A percentile compares a stretch with the other conserved stretches of the same genome.
These are phyloP conservation scores for Amia ocellicauda DNA, from an alignment of 2,113 vertebrate species.

Conservation along the genomic window DNA sequence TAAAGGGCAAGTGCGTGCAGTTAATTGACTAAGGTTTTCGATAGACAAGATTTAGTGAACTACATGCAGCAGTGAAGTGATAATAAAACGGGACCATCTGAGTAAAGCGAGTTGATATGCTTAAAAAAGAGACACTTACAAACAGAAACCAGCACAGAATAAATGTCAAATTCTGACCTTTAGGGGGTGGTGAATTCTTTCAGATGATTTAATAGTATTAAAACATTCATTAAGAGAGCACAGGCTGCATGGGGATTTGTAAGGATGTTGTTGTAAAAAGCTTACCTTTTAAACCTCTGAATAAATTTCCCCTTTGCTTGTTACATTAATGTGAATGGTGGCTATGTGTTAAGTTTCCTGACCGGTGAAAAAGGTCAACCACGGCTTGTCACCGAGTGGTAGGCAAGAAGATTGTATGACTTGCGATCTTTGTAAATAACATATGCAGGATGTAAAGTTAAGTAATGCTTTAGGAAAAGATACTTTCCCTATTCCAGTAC, in stretches of 20 bases:
- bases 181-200: conserved; percentile 9
- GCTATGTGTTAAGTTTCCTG: not conserved
- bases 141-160: conserved; percentile 3
- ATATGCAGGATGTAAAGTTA: no score
- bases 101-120: conserved; percentile 3
- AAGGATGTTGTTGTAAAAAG: not conserved
- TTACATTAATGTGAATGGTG: conserved; percentile 2
- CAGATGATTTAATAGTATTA: conserved; percentile 18
- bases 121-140: conserved; percentile 9
- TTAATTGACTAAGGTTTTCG: no score
- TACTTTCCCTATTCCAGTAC: no score
- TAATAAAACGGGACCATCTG: not conserved
- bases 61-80: no score
- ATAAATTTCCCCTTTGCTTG: conserved; percentile 1
- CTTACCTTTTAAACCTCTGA: conserved; percentile 5
- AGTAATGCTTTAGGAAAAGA: no score
- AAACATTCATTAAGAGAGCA: conserved; percentile 11
- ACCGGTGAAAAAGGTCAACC: conserved; percentile 2
- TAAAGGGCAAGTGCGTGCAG: no score
- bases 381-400: not conserved
- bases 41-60: no score
- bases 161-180: conserved; percentile 15
- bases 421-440: no score
- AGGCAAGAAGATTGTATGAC: no score
- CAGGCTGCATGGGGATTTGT: conserved; percentile 1